Evolutionary conservation across 1,140 invertebrate genomes (phyloP).

Genomic region (Drosophila pandora): DNA sequence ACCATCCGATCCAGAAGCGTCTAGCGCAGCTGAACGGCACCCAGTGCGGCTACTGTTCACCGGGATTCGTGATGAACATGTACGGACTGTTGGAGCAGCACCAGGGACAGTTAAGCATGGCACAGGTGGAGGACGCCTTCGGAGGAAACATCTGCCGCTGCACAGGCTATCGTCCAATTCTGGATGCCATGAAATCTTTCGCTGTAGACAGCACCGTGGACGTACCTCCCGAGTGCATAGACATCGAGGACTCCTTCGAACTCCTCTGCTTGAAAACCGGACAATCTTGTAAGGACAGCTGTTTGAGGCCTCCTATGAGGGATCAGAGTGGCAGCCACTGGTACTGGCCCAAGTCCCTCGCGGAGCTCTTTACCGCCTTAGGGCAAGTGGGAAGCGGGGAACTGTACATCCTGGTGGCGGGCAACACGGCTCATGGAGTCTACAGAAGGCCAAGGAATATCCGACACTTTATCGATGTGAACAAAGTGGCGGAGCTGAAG

Average conservation of each 20-base stretch:
- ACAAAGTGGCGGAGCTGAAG: conserved; percentile 85
- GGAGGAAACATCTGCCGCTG: conserved; percentile 94
- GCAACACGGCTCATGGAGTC: conserved; percentile 87
- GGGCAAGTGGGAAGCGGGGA: conserved; percentile 81
- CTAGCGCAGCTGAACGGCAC: conserved; percentile 89
- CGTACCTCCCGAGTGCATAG: conserved; percentile 81
- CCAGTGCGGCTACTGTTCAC: conserved; percentile 92
- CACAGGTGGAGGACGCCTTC: conserved; percentile 90
- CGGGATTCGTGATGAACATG: conserved; percentile 94
- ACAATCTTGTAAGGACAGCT: conserved; percentile 46
- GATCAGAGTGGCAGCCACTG: conserved; percentile 46
- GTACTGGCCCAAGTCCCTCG: conserved; percentile 83
- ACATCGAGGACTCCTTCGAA: conserved; percentile 72
- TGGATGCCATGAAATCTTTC: conserved; percentile 93
- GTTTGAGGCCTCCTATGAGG: conserved; percentile 78
- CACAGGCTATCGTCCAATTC: conserved; percentile 93
- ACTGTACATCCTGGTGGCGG: conserved; percentile 85
- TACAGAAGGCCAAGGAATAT: conserved; percentile 85
- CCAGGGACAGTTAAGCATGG: conserved; percentile 86
- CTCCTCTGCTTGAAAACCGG: conserved; percentile 59
- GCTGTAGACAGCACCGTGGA: conserved; percentile 88
- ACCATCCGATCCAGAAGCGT: conserved; percentile 88
- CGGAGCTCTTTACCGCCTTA: conserved; percentile 86
- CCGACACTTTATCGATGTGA: conserved; percentile 89
- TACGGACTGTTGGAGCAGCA: conserved; percentile 86